Base-by-base conservation (phyloP, 2,113 vertebrate species). In the Prionailurus bengalensis region DNA sequence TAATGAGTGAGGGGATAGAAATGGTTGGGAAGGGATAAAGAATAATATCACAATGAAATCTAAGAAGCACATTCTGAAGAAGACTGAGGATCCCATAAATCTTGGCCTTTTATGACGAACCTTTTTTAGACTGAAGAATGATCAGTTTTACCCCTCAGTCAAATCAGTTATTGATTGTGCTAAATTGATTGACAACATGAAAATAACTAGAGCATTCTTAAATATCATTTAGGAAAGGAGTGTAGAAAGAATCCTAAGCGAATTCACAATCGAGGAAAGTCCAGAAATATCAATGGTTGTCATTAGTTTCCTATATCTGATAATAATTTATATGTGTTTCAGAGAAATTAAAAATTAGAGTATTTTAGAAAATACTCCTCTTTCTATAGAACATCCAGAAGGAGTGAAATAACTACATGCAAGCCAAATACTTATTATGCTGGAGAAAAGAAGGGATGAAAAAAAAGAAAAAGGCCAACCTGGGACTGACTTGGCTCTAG, bases 401-500 rank as follows among this genome's bases (percentile, higher is more conserved):
- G 25, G 3, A 61, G 9, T 31, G 17, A 95, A 94, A 65, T 42
- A 78, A 92, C 39, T 42, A 71, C 5, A 76, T 51, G 42, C 33
- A 89, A 58, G 27, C 2, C 51, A 68, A 82, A 83, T 91, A 80
- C 7, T 81, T 33, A 39, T 70, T 39, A 42, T 78, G n/a, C 31
- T 51, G 14, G 33, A 80, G n/a, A 93, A 91, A 91, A 80, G 13
- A 33, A n/a, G 1, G 9, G 15, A 61, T 86, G 85, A 91, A 90
- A 87, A 27, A 97, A 91, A 87, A 42, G 95, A 84, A 89, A 85
- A 70, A 79, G 78, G 25, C 25, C n/a, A 85, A 33, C 4, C 9
- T 86, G 13, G 3, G 4, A 58, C 5, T 91, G 55, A 71, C 23
- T 78, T 48, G 55, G 42, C n/a, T 83, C 21, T 82, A 55, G 7